Evolutionary conservation across 2,888 invertebrate species (phyloP).

Genomic region (Sarcophaga variegata): DNA sequence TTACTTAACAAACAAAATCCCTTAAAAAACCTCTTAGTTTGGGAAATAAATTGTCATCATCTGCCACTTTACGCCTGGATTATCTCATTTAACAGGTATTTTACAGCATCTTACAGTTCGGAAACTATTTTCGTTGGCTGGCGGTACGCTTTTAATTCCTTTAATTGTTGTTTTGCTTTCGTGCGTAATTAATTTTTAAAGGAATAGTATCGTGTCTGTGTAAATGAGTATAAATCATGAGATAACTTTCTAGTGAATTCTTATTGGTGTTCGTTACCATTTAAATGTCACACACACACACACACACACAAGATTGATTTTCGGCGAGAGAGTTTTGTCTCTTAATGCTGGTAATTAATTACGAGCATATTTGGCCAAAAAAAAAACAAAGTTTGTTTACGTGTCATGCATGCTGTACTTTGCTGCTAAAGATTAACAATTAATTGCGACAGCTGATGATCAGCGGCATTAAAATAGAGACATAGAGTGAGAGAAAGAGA

Average conservation of each 20-base stretch:
- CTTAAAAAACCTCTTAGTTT: no score
- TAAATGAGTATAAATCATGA: neutral
- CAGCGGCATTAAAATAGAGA: neutral
- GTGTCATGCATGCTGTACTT: no score
- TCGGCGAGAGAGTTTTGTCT: constrained; percentile 59
- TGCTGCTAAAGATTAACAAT: constrained; percentile 59
- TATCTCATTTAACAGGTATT: neutral
- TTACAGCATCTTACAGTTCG: no score
- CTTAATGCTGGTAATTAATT: constrained; percentile 62
- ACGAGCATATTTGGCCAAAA: constrained; percentile 5
- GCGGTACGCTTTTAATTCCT: no score
- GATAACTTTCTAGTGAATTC: neutral
- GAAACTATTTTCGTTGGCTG: no score
- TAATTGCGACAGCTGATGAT: constrained; percentile 63
- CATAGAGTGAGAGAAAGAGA: no score
- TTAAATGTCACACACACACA: neutral
- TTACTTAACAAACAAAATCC: no score
- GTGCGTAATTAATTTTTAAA: no score
- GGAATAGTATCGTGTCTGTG: no score
- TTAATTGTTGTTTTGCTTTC: no score
- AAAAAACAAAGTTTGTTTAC: no score
- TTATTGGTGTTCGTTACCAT: neutral
- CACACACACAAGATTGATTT: constrained; percentile 54
- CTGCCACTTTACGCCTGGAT: neutral
- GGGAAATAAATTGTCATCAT: no score